Percentiles rank a stretch among this genome's conserved stretches.
Evolutionary conservation across 1,140 invertebrate genomes (phyloP).

Genomic region (Panagrolaimus sp.): DNA sequence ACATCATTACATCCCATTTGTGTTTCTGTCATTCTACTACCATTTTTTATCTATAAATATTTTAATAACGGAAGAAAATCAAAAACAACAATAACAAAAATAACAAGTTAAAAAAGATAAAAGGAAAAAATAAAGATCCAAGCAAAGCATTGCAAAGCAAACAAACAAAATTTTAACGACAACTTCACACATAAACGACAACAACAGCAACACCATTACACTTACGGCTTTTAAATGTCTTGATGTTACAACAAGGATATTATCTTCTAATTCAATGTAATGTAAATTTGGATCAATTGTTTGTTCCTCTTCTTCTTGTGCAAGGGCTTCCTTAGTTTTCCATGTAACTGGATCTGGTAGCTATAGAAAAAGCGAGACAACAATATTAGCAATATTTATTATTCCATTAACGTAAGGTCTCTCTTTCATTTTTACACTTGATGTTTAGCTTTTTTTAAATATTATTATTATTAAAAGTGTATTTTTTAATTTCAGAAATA

Average conservation of each 20-base stretch:
- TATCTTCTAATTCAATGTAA: conserved; percentile 43
- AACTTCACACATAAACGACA: not conserved
- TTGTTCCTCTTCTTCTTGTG: conserved; percentile 20
- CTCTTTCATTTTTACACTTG: too few species aligned
- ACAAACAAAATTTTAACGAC: not conserved
- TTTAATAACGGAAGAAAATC: not conserved
- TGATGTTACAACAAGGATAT: conserved; percentile 45
- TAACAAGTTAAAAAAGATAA: conserved; percentile 9
- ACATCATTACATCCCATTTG: conserved; percentile 77
- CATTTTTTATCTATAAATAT: conserved; percentile 39
- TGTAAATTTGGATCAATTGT: conserved; percentile 26
- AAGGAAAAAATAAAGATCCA: not conserved
- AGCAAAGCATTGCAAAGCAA: not conserved
- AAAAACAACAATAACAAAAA: not conserved
- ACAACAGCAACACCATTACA: too few species aligned
- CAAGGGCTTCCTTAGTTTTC: conserved; percentile 43
- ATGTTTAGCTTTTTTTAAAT: too few species aligned
- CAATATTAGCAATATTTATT: too few species aligned
- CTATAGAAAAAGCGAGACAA: conserved; percentile 14
- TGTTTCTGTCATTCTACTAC: conserved; percentile 17
- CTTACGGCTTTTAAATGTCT: conserved; percentile 46
- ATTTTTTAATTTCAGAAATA: too few species aligned
- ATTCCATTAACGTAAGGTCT: too few species aligned
- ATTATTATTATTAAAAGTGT: too few species aligned
- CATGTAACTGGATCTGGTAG: conserved; percentile 24